Evolutionary conservation across 2,888 invertebrate species (phyloP), one percentile per base, ranked within the genome.

Genomic region (Cynaeus angustus): DNA sequence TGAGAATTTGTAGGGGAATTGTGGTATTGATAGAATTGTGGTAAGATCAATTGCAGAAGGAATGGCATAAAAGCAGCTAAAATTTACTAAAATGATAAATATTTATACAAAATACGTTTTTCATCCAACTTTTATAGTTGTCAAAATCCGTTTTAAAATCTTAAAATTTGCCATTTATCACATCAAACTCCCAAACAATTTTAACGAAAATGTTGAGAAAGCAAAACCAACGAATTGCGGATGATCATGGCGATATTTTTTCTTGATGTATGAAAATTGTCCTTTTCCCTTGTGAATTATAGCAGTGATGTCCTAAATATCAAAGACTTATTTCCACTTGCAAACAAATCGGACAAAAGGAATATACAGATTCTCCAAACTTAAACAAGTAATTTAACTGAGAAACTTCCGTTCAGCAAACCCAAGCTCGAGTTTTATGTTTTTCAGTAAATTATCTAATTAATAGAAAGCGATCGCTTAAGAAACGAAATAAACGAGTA

Each of bases 401-500:
- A 10, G 16, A 16, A 55, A 55, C 14, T 30, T 58, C 43, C 13
- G 9, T 12, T 43, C 13, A 55, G 37, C 26, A 38, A 43, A 58
- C 46, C 28, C 7, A 59, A 41, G 33, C 46, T 43, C 33, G 33
- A 46, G 43, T 58, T 58, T 26, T 6, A 43, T 33, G 46, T 46
- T 59, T 59, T 46, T 59, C 13, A 30, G 13, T 30, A n/a, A 46
- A 26, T 59, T 59, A 59, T 30, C 46, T 46, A 43, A 45, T 59
- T 45, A 59, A 28, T 33, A 33, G 16, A 12, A 8, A 50, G 50
- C 50, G n/a, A 5, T 6, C 30, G 28, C 30, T 50, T 8, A 3
- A 41, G 13, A 41, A 13, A 41, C 12, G 10, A 41, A 41, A 41
- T 12, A 12, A 41, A n/a, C 12, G 41, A 41, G 12, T 41, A 41